Evolutionary conservation across 1,140 invertebrate species (phyloP).

Genomic region (Lasioglossum baleicum): DNA sequence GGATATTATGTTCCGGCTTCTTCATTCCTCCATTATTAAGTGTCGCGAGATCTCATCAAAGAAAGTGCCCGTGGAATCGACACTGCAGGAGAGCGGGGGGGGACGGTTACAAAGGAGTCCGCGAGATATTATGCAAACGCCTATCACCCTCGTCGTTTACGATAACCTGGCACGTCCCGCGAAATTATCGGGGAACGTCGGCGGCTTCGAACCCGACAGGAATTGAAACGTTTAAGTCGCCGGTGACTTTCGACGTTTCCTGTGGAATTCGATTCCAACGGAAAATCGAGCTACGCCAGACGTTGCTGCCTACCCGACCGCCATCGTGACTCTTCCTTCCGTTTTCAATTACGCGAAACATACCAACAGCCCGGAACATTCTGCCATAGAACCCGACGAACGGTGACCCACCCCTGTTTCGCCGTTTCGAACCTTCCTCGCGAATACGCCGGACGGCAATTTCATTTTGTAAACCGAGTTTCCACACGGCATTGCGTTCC

Average conservation of each 20-base stretch:
- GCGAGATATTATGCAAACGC: slow-evolving; percentile 21
- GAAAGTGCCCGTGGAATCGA: not conserved
- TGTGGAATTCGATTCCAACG: not conserved
- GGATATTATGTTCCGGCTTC: not conserved
- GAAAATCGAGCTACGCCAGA: slow-evolving; percentile 6
- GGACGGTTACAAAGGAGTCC: not conserved
- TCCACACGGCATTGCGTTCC: too few species aligned
- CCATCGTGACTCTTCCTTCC: not conserved
- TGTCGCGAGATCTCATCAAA: slow-evolving; percentile 23
- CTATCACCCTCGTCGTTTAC: not conserved
- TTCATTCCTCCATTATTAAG: slow-evolving; percentile 14
- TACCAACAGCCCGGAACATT: not conserved
- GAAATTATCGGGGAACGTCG: not conserved
- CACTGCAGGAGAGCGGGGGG: too few species aligned
- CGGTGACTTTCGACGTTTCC: slow-evolving; percentile 2
- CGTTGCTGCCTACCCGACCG: not conserved
- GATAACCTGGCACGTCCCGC: not conserved
- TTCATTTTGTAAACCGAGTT: too few species aligned
- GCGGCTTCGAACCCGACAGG: not conserved
- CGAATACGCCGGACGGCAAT: too few species aligned
- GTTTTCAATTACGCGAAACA: slow-evolving; percentile 24
- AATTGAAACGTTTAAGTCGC: slow-evolving; percentile 26
- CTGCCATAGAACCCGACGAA: not conserved
- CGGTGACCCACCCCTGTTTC: too few species aligned
- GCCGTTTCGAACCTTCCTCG: too few species aligned